Evolutionary conservation across 2,113 vertebrate genomes (phyloP).

Genomic region (Prochilodus magdalenae): DNA sequence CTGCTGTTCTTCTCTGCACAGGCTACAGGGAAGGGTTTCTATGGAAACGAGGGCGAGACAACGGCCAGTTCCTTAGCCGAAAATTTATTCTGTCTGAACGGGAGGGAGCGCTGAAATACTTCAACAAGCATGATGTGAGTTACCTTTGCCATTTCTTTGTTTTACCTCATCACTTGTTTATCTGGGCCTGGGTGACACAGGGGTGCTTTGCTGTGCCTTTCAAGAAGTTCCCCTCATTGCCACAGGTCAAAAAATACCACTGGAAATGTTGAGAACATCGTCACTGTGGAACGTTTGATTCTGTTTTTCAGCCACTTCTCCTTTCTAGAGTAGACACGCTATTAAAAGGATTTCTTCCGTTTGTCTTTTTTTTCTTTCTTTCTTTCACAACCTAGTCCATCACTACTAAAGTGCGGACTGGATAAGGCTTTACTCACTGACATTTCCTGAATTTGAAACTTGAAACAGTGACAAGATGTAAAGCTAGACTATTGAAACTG

Average conservation of each 20-base stretch:
- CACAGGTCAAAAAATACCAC: not conserved
- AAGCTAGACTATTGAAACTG: not conserved
- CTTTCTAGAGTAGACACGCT: constrained; percentile 21
- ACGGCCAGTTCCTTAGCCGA: constrained; percentile 91
- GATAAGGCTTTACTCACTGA: not conserved
- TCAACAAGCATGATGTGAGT: constrained; percentile 94
- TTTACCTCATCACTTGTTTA: not conserved
- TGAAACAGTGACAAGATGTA: not conserved
- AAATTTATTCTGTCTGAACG: constrained; percentile 93
- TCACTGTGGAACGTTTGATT: constrained; percentile 12
- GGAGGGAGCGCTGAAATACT: constrained; percentile 93
- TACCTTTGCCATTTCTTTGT: not conserved
- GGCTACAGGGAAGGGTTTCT: constrained; percentile 95
- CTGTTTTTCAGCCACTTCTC: not conserved
- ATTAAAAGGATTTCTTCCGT: constrained; percentile 13
- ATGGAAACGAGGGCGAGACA: constrained; percentile 95
- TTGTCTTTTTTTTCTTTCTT: not conserved
- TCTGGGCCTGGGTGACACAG: not conserved
- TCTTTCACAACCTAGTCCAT: constrained; percentile 3
- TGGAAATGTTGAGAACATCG: constrained; percentile 24
- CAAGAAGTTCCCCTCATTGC: not conserved
- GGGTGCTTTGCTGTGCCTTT: too few relatives aligned
- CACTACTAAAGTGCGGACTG: not conserved
- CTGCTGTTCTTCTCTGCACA: constrained; percentile 60
- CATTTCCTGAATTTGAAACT: not conserved